Evolutionary conservation across 2,113 vertebrate species (phyloP).

Genomic region (Acanthochromis polyacanthus): DNA sequence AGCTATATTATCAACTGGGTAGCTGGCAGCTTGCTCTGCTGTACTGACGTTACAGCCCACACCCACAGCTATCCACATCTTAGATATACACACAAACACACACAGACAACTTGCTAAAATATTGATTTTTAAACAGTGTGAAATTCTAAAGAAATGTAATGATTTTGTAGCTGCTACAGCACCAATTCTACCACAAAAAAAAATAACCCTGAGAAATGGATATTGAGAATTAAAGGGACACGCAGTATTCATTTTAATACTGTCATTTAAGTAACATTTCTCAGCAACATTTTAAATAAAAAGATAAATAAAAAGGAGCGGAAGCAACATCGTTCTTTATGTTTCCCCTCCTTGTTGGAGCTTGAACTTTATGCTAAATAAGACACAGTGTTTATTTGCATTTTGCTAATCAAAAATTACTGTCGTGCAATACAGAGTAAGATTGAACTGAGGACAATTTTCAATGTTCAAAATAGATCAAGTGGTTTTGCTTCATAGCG

Average conservation of each 20-base stretch:
- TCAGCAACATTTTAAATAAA: slow-evolving; percentile 21
- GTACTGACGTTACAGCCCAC: slow-evolving; percentile 55
- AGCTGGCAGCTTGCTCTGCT: slow-evolving; percentile 66
- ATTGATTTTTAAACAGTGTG: slow-evolving; percentile 59
- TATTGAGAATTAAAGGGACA: slow-evolving; percentile 24
- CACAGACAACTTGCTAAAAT: slow-evolving; percentile 46
- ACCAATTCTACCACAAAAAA: slow-evolving; percentile 26
- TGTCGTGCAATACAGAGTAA: background rate
- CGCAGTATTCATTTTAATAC: slow-evolving; percentile 18
- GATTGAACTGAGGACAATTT: slow-evolving; percentile 40
- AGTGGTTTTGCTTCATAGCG: slow-evolving; percentile 32
- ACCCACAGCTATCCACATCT: slow-evolving; percentile 48
- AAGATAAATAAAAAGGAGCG: too few species aligned
- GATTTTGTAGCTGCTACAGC: slow-evolving; percentile 28
- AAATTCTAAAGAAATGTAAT: slow-evolving; percentile 57
- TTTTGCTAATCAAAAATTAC: slow-evolving; percentile 22
- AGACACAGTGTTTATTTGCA: slow-evolving; percentile 1
- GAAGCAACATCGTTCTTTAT: slow-evolving; percentile 7
- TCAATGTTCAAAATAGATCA: slow-evolving; percentile 54
- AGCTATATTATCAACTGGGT: slow-evolving; percentile 76
- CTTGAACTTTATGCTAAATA: background rate
- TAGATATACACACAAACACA: slow-evolving; percentile 37
- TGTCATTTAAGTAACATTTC: slow-evolving; percentile 25
- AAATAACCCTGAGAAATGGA: slow-evolving; percentile 19
- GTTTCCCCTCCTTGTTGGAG: background rate